Percentiles rank a stretch among this genome's conserved stretches.
These are phyloP conservation scores for Halictus rubicundus DNA, from an alignment of 1,140 invertebrate genomes.

Conservation along the genomic window DNA sequence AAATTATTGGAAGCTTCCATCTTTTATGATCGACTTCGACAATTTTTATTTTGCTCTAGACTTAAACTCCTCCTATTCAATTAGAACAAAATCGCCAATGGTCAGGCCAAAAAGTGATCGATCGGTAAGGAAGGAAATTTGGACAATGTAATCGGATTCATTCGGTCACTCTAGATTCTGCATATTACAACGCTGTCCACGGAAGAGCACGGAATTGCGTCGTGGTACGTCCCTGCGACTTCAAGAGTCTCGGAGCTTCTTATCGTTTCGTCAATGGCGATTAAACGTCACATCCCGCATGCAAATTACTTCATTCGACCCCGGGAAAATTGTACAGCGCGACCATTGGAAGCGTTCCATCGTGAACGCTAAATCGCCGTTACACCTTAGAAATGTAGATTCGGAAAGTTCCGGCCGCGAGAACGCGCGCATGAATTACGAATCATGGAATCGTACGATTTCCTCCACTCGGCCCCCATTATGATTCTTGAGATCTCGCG, in stretches of 20 bases:
- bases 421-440: conserved; percentile 27
- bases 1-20: too few relatives aligned
- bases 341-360: conserved; percentile 24
- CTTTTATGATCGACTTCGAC: too few relatives aligned
- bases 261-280: conserved; percentile 19
- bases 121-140: too few relatives aligned
- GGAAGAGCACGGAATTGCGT: background rate
- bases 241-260: background rate
- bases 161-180: conserved; percentile 43
- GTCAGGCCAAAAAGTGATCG: too few relatives aligned
- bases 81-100: too few relatives aligned
- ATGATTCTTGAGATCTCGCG: background rate
- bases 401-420: conserved; percentile 28
- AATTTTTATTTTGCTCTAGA: too few relatives aligned
- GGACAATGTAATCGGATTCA: conserved; percentile 50
- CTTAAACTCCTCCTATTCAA: too few relatives aligned
- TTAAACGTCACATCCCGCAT: conserved; percentile 45
- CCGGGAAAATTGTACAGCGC: conserved; percentile 48
- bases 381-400: conserved; percentile 33
- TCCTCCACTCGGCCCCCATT: background rate
- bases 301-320: conserved; percentile 47
- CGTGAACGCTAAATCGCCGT: background rate
- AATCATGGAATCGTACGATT: conserved; percentile 8
- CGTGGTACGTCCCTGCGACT: background rate
- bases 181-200: conserved; percentile 13